A percentile compares a stretch with the other conserved stretches of the same genome.
These are phyloP conservation scores for Tetheella fluctuosa DNA, from an alignment of 2,888 invertebrate genomes.

Conservation along the genomic window DNA sequence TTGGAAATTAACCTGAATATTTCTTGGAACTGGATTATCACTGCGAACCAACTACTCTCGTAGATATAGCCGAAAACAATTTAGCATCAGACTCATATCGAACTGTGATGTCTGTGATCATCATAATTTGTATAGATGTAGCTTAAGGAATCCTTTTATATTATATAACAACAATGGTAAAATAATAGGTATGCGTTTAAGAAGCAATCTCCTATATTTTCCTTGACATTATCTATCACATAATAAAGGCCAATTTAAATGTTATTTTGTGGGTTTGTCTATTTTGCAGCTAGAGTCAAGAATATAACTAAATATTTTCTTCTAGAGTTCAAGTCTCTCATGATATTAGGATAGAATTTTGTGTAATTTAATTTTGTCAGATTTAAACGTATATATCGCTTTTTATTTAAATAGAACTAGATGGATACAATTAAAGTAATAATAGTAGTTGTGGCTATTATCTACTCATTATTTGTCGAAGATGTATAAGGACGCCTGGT, in stretches of 20 bases:
- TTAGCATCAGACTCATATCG: too few species aligned
- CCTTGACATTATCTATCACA: constrained; percentile 63
- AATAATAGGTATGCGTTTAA: constrained; percentile 17
- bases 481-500: constrained; percentile 51
- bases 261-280: constrained; percentile 32
- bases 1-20: neutral
- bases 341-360: neutral
- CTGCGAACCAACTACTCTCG: neutral
- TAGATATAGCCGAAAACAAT: neutral
- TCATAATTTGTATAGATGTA: too few species aligned
- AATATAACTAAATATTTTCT: neutral
- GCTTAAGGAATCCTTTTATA: neutral
- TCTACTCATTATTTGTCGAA: neutral
- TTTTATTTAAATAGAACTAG: too few species aligned
- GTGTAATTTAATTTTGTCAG: neutral
- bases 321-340: neutral
- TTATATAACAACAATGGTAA: constrained; percentile 29
- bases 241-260: constrained; percentile 45
- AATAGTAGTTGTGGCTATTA: neutral
- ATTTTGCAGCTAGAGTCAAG: neutral
- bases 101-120: too few species aligned
- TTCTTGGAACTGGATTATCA: neutral
- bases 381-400: too few species aligned
- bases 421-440: neutral
- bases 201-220: constrained; percentile 41